phyloP scores from a whole-genome alignment of 2,113 vertebrate genomes.

The Malurus melanocephalus region DNA sequence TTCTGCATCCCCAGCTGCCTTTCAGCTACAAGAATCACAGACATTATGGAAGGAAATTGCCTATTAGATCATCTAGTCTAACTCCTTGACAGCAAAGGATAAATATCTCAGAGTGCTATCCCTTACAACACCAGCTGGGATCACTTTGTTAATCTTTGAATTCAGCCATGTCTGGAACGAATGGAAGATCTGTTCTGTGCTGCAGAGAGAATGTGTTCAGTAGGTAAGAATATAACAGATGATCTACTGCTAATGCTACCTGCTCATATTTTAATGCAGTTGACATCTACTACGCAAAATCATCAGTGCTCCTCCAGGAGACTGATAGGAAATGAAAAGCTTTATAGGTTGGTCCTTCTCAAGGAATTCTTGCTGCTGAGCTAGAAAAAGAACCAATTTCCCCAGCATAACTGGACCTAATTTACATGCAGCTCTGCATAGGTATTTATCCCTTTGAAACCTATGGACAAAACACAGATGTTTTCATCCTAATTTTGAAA shows the following conservation, averaged over 20 bases:
- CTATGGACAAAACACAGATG: background rate
- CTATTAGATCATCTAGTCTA: constrained; percentile 43
- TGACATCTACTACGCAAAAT: background rate
- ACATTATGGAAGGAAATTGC: constrained; percentile 13
- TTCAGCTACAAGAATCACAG: constrained; percentile 42
- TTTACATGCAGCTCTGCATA: background rate
- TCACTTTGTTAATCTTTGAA: constrained; percentile 7
- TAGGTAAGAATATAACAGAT: background rate
- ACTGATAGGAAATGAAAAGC: background rate
- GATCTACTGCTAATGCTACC: background rate
- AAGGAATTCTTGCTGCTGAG: background rate
- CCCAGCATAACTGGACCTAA: background rate
- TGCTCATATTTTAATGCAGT: background rate
- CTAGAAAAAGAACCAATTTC: background rate
- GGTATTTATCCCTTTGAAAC: background rate
- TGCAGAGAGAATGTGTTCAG: background rate
- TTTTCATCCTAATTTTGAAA: background rate
- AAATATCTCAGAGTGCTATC: constrained; percentile 13
- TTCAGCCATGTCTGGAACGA: background rate
- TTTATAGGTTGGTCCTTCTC: background rate
- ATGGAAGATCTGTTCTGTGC: background rate
- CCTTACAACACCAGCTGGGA: background rate
- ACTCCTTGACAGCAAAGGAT: constrained; percentile 26
- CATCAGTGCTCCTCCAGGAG: background rate
- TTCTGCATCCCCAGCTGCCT: constrained; percentile 10